A percentile compares a stretch with the other conserved stretches of the same genome.
These are phyloP conservation scores for Pelosia muscerda DNA, from an alignment of 2,888 invertebrate species.

Conservation along the genomic window DNA sequence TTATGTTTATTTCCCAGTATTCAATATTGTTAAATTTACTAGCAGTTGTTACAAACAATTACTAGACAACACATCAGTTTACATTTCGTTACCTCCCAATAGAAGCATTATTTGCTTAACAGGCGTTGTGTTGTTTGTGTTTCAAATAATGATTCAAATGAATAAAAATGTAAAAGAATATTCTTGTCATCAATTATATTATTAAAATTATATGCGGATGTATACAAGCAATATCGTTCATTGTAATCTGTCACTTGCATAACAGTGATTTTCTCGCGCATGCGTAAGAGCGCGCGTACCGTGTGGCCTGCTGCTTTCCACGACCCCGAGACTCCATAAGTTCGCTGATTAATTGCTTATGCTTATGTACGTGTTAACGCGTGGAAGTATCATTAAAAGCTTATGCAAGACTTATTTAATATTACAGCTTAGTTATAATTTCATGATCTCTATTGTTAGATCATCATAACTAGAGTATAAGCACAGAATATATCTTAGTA, in stretches of 20 bases:
- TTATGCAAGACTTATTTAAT: slow-evolving; percentile 31
- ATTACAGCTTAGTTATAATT: slow-evolving; percentile 20
- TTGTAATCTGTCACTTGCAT: slow-evolving; percentile 48
- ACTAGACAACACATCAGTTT: slow-evolving; percentile 37
- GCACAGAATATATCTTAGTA: background rate
- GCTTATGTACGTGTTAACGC: slow-evolving; percentile 32
- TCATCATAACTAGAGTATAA: background rate
- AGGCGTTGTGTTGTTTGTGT: no score
- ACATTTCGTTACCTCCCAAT: slow-evolving; percentile 13
- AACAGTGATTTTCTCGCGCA: slow-evolving; percentile 59
- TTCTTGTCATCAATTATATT: slow-evolving; percentile 1
- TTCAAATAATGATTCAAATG: no score
- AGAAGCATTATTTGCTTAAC: no score
- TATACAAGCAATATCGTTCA: slow-evolving; percentile 29
- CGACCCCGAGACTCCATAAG: slow-evolving; percentile 58
- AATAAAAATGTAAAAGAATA: slow-evolving; percentile 13
- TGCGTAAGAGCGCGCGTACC: slow-evolving; percentile 46
- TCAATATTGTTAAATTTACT: slow-evolving; percentile 63
- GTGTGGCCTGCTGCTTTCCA: slow-evolving; percentile 63
- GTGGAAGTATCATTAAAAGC: slow-evolving; percentile 32
- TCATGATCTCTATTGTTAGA: slow-evolving; percentile 28
- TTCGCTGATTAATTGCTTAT: slow-evolving; percentile 51
- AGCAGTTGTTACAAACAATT: slow-evolving; percentile 29
- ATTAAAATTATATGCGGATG: slow-evolving; percentile 14
- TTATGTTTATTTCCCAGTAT: slow-evolving; percentile 62